Conservation (phyloP, 2,113 vertebrate species). For the Sclerurus mexicanus region DNA sequence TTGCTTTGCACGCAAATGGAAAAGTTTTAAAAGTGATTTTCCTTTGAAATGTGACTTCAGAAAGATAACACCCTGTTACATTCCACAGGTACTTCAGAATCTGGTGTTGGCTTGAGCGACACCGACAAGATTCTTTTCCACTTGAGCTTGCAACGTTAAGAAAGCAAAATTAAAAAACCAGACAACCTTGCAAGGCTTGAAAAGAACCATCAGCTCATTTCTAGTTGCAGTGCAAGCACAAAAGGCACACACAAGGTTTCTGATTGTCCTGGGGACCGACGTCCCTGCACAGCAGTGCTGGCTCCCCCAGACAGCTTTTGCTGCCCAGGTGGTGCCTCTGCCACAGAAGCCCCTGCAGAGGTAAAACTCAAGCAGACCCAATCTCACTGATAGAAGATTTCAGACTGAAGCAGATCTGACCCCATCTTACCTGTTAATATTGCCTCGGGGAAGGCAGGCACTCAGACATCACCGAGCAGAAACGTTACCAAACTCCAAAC, state of each 20-base stretch:
- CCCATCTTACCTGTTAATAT: neutral
- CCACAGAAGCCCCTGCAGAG: fast-evolving
- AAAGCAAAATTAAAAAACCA: neutral
- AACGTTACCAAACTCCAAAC: neutral
- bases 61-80: neutral
- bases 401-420: neutral
- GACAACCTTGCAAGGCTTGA: neutral
- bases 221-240: neutral
- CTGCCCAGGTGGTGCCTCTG: neutral
- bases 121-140: neutral
- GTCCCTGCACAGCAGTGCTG: neutral
- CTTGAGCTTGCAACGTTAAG: neutral
- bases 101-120: neutral
- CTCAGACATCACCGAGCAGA: neutral
- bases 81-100: neutral
- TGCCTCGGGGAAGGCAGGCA: neutral
- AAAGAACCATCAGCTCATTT: neutral
- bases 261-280: neutral
- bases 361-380: neutral
- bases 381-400: neutral
- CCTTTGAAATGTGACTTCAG: constrained; percentile 24
- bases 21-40: neutral
- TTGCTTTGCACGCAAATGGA: neutral
- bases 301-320: neutral
- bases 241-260: neutral